Base-by-base conservation (phyloP, 1,140 invertebrate genomes). In the Drosophila repleta region DNA sequence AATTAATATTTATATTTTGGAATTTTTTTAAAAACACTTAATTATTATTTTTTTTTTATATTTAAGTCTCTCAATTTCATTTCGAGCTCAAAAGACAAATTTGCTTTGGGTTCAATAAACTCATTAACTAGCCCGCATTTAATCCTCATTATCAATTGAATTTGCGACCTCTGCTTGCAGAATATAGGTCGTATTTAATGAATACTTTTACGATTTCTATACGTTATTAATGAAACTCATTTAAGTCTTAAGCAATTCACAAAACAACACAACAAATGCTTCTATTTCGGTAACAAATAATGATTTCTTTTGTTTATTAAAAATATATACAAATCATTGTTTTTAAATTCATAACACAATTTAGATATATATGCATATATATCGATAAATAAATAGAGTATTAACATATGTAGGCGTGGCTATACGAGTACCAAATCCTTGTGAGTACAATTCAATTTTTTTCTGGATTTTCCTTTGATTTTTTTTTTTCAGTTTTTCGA, bases 351-450 rank as follows among this genome's bases (percentile, higher is more conserved):
- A 62, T 72, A 71, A 55, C 39, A 84, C 82, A 85, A 77, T 61
- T 81, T 74, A 77, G 7, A 29, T 29, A 29, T 29, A 29, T 29
- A 29, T 29, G 6, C 2, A 29, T 29, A 77, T 77, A 64, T 64
- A 68, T 46, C 37, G 68, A 82, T 85, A 85, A 84, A 84, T 84
- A 87, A 84, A 84, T 87, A 84, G 62, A 72, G 53, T 58, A 81
- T 77, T 87, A 84, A 87, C 81, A 84, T 73, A 58, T 53, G 48
- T 67, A 35, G 63, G 37, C 71, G 66, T 63, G 64, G 63, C 58
- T 75, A 11, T 63, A 57, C 46, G 58, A 64, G 63, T 71, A 78
- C 66, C 65, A 74, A 74, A 61, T 58, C 37, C 39, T 51, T 65
- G 62, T 75, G 41, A 41, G 17, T 57, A 62, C 67, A 62, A 67